phyloP scores from a whole-genome alignment of 2,888 invertebrate species.

The Aphidius colemani region DNA sequence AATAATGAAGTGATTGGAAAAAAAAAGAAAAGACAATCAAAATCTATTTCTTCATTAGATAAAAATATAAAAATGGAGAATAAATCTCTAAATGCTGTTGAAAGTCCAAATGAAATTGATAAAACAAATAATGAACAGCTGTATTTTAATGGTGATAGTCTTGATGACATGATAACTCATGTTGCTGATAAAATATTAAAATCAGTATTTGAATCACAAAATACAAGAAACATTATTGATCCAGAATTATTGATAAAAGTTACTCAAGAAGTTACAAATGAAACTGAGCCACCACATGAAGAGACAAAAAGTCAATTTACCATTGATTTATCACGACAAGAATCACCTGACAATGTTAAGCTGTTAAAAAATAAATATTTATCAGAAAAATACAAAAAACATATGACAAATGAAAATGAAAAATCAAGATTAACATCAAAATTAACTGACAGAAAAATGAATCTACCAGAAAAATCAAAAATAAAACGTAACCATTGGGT shows the following conservation, averaged over 20 bases:
- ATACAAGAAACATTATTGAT: constrained; percentile 20
- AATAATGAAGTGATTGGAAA: constrained; percentile 17
- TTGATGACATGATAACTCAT: constrained; percentile 34
- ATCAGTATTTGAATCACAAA: constrained; percentile 20
- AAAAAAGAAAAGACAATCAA: constrained; percentile 25
- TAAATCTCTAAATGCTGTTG: constrained; percentile 5
- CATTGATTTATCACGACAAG: constrained; percentile 26
- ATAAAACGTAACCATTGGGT: constrained; percentile 37
- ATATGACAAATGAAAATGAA: not conserved
- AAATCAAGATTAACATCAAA: constrained; percentile 20
- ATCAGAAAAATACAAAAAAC: not conserved
- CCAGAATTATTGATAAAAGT: constrained; percentile 35
- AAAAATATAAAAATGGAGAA: not conserved
- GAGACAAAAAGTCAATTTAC: constrained; percentile 34
- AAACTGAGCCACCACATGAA: constrained; percentile 32
- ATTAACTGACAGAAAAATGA: constrained; percentile 34
- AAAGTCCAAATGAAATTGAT: not conserved
- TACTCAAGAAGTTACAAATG: constrained; percentile 31
- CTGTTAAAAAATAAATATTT: not conserved
- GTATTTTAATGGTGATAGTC: constrained; percentile 27
- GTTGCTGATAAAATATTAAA: constrained; percentile 36
- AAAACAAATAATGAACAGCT: constrained; percentile 22
- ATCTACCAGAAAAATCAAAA: constrained; percentile 29
- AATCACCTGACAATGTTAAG: not conserved
- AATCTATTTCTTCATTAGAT: not conserved